phyloP scores from a whole-genome alignment of 2,797 vertebrate species.

The Anguilla megastoma region DNA sequence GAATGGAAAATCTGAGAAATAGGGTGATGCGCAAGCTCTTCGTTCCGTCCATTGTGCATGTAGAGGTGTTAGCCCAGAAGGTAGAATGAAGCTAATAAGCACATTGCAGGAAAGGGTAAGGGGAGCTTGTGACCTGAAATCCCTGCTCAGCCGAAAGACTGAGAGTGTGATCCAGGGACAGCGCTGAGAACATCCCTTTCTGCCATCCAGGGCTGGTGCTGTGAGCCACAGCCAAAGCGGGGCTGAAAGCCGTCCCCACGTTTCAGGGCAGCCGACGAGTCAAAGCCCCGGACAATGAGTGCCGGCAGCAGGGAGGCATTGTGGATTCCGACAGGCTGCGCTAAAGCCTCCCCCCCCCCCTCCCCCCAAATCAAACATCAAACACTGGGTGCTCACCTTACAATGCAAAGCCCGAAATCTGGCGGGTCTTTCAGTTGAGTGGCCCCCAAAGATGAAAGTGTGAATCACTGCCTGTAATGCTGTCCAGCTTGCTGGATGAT shows the following conservation, averaged over 20 bases:
- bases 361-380: neutral
- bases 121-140: neutral
- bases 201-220: neutral
- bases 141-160: neutral
- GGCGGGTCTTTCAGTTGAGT: neutral
- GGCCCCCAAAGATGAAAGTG: neutral
- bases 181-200: neutral
- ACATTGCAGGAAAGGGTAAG: neutral
- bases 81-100: neutral
- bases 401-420: neutral
- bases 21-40: neutral
- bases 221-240: neutral
- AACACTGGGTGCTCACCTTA: neutral
- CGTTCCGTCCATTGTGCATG: neutral
- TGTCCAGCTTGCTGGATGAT: neutral
- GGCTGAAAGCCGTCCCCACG: neutral
- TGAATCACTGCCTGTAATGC: slow-evolving; percentile 49
- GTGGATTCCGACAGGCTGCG: neutral
- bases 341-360: neutral
- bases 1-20: neutral
- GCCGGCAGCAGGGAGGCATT: neutral
- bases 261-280: neutral
- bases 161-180: neutral
- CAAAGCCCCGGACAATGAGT: neutral
- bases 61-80: neutral